Conservation (phyloP, 2,113 vertebrate species). For the Hydrochoerus hydrochaeris region DNA sequence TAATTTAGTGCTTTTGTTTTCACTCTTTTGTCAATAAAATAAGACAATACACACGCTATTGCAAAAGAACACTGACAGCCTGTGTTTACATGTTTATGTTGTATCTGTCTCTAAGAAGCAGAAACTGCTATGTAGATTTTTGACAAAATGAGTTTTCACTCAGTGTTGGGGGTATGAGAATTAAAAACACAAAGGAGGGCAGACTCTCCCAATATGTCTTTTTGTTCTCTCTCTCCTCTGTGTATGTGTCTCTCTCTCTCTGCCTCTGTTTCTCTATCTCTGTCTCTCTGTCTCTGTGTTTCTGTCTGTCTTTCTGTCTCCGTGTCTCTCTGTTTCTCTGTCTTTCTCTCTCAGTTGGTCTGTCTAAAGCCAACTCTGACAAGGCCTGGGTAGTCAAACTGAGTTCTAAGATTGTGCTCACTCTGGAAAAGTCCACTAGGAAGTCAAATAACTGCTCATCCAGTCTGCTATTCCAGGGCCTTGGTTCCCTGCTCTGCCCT, state of each 20-base stretch:
- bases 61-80: slow-evolving; percentile 64
- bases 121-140: slow-evolving; percentile 52
- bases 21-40: slow-evolving; percentile 59
- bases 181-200: slow-evolving; percentile 40
- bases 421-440: background rate
- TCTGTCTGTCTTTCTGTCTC: background rate
- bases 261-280: background rate
- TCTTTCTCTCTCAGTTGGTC: background rate
- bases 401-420: background rate
- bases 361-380: background rate
- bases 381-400: background rate
- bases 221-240: background rate
- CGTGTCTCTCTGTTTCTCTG: background rate
- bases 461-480: background rate
- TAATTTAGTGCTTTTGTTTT: slow-evolving; percentile 45
- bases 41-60: slow-evolving; percentile 47
- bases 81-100: slow-evolving; percentile 77
- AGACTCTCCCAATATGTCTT: background rate
- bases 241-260: background rate
- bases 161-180: background rate
- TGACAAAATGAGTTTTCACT: slow-evolving; percentile 62
- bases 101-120: slow-evolving; percentile 61
- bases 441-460: background rate
- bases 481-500: background rate
- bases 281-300: background rate